Evolutionary conservation across 2,113 vertebrate genomes (phyloP).

Genomic region (Spheniscus mendiculus): DNA sequence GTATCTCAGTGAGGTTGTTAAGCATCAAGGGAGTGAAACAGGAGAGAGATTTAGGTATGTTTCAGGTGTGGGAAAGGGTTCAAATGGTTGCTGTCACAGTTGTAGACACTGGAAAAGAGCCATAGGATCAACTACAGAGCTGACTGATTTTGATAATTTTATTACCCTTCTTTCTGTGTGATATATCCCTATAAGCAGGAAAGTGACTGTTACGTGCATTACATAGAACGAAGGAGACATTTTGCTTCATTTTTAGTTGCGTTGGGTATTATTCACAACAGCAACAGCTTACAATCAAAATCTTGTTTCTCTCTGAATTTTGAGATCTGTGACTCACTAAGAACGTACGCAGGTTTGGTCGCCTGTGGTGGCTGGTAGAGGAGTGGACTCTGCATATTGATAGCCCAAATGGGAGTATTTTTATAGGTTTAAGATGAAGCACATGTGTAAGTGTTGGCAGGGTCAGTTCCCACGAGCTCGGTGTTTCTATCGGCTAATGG

Average conservation of each 20-base stretch:
- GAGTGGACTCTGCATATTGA: neutral
- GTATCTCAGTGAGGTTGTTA: neutral
- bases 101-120: neutral
- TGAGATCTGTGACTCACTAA: neutral
- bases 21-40: neutral
- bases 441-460: neutral
- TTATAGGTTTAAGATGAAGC: neutral
- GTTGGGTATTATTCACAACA: neutral
- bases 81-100: neutral
- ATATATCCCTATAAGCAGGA: neutral
- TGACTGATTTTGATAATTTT: neutral
- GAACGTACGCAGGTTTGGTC: neutral
- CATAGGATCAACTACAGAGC: neutral
- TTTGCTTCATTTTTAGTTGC: neutral
- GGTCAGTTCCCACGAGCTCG: neutral
- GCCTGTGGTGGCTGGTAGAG: neutral
- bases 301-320: neutral
- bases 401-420: neutral
- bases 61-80: neutral
- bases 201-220: neutral
- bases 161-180: neutral
- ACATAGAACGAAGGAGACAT: neutral
- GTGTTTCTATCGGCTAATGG: neutral
- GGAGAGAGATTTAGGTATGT: neutral
- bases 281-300: neutral